Evolutionary conservation across 2,888 invertebrate genomes (phyloP), one percentile per base, ranked within the genome.

Genomic region (Prostheceraeus crozeri): DNA sequence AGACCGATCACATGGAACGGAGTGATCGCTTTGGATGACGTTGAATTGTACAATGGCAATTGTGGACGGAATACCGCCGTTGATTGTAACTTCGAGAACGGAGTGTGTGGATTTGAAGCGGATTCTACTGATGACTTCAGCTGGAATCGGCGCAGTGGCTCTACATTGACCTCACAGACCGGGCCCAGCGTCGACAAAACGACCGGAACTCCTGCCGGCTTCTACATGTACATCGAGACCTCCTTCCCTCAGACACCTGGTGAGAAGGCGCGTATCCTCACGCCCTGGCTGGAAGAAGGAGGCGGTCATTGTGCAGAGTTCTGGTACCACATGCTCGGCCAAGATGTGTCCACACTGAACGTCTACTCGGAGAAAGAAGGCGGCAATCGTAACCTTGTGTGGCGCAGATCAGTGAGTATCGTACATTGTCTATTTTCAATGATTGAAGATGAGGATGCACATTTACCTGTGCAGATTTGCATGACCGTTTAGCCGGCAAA

Each of bases 71-170:
- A 62, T 25, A 35, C 66, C n/a, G 54, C 46, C 8, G 56, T 51
- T 14, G 62, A 67, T 59, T 76, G 76, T 65, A 70, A 72, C 60
- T 76, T 76, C 67, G 76, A 76, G 59, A 65, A 62, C 23, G 71
- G 70, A 2, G 63, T 72, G 23, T 77, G 77, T 59, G 68, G 69
- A 11, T 75, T 72, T 72, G 58, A 58, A 46, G 57, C 30, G 3
- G 69, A 63, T 21, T 28, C 59, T 3, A 31, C 63, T 1, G 69
- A 71, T 64, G 57, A 62, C n/a, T 65, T 71, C 64, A 68, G 71
- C 62, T 72, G 71, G 71, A 59, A 55, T n/a, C 63, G 68, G 52
- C 36, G 55, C 51, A 63, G 21, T 48, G 63, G 10, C 58, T 54
- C 16, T 59, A 63, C 48, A 40, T 54, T 10, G 3, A 59, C n/a